Conservation (phyloP, 2,888 invertebrate genomes). For the Eudasyphora cyanicolor region DNA sequence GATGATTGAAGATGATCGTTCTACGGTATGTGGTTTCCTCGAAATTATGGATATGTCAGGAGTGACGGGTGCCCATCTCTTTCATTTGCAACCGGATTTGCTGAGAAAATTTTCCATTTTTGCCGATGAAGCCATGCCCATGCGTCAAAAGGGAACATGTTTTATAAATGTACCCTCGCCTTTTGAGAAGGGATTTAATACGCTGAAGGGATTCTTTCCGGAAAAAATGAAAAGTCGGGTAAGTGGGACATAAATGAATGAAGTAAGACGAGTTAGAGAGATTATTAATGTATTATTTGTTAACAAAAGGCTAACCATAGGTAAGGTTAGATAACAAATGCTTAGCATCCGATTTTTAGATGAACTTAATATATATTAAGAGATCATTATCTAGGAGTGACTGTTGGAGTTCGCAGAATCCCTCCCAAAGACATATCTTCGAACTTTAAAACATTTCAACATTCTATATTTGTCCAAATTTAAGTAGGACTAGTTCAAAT, state of each 20-base stretch:
- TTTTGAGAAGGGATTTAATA: slow-evolving; percentile 83
- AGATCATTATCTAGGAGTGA: no score
- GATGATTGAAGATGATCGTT: slow-evolving; percentile 84
- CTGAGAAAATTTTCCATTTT: slow-evolving; percentile 83
- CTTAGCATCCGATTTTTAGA: no score
- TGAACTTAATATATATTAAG: no score
- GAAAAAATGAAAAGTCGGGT: slow-evolving; percentile 84
- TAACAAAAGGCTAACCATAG: no score
- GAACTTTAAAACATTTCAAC: no score
- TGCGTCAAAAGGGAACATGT: slow-evolving; percentile 83
- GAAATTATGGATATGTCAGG: slow-evolving; percentile 83
- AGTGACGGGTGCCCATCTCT: slow-evolving; percentile 81
- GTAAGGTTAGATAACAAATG: no score
- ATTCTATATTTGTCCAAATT: no score
- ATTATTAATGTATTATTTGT: background rate
- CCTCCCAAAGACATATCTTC: no score
- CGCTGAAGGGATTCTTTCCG: slow-evolving; percentile 83
- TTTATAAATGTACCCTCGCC: slow-evolving; percentile 83
- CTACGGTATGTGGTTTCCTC: slow-evolving; percentile 81
- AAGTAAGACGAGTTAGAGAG: no score
- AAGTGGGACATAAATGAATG: slow-evolving; percentile 69
- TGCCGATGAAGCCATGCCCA: slow-evolving; percentile 84
- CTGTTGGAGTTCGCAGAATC: no score
- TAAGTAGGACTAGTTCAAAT: no score
- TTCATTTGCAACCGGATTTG: slow-evolving; percentile 83